Conservation (phyloP, 1,140 invertebrate genomes). For the Scaptomyza graminum region DNA sequence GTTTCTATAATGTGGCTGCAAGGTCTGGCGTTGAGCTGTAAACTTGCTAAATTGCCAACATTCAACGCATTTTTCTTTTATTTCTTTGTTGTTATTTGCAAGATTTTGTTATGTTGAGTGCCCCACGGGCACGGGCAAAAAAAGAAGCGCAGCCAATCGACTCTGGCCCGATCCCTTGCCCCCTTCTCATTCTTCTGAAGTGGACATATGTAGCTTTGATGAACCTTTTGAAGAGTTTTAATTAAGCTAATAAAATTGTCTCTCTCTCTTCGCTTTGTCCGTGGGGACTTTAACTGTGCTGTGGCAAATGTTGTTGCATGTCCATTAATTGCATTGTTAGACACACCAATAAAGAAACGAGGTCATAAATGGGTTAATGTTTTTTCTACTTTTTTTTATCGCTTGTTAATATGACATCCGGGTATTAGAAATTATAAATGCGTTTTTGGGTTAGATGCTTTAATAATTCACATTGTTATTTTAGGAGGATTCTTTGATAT, state of each 20-base stretch:
- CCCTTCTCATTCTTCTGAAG: conserved; percentile 2
- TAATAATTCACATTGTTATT: not conserved
- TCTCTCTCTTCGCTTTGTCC: conserved; percentile 43
- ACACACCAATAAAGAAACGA: conserved; percentile 61
- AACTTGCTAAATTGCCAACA: conserved; percentile 79
- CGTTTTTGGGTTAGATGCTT: not conserved
- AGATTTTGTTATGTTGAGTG: conserved; percentile 19
- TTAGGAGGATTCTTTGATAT: not conserved
- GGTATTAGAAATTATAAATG: not conserved
- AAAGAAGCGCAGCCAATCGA: conserved; percentile 71
- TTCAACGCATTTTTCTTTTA: conserved; percentile 70
- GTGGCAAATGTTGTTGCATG: conserved; percentile 58
- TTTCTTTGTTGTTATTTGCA: conserved; percentile 10
- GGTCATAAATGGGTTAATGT: conserved; percentile 59
- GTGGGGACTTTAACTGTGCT: conserved; percentile 16
- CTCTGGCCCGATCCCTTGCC: conserved; percentile 21
- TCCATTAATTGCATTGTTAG: conserved; percentile 74
- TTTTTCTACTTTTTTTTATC: conserved; percentile 8
- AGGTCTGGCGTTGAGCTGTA: conserved; percentile 57
- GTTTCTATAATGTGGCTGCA: conserved; percentile 65
- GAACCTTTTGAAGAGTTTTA: conserved; percentile 76
- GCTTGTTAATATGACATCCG: not conserved
- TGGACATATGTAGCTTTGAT: conserved; percentile 45
- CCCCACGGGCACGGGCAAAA: conserved; percentile 7
- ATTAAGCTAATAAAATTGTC: conserved; percentile 81